Evolutionary conservation across 1,140 invertebrate genomes (phyloP), one percentile per base, ranked within the genome.

Genomic region (Nymphalis io): DNA sequence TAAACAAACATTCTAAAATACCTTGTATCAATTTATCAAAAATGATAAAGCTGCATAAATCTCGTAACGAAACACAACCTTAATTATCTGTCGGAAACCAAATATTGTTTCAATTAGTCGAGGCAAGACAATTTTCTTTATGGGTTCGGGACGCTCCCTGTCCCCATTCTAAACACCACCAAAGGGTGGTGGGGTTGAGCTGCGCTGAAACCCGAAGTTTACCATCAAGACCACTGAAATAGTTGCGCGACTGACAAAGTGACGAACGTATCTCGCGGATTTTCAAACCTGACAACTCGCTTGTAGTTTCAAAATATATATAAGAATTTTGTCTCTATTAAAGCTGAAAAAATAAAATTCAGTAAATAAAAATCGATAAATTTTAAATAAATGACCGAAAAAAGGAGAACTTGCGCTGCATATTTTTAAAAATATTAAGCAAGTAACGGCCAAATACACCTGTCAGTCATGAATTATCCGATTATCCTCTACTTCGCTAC

Each of bases 121-220:
- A 69, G 74, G 65, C 75, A 90, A 90, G 88, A 88, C 83, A 82
- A 81, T 88, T 87, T 90, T 88, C 88, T 90, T 90, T 90, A 90
- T 87, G 81, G 78, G 72, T 64, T 71, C 67, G 82, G 81, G 85
- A 83, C 85, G 82, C 87, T 80, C 87, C 85, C 82, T 90, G 88
- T 83, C 85, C 87, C 85, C 85, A 84, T 88, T 90, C 70, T 71
- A 75, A 80, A 67, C 83, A 83, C 78, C 79, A 81, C 73, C 70
- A 69, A 57, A 73, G 79, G 82, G 84, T 86, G 82, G 85, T 89
- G 84, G 85, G 82, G 82, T 85, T 79, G 79, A 62, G 72, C 60
- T 70, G 69, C 73, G 75, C 73, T 72, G 75, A 70, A 73, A 74
- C 18, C 70, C 55, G 70, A 72, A 63, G 67, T 53, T 42, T 69